Conservation (phyloP, 2,113 vertebrate species). For the Onychostoma macrolepis region DNA sequence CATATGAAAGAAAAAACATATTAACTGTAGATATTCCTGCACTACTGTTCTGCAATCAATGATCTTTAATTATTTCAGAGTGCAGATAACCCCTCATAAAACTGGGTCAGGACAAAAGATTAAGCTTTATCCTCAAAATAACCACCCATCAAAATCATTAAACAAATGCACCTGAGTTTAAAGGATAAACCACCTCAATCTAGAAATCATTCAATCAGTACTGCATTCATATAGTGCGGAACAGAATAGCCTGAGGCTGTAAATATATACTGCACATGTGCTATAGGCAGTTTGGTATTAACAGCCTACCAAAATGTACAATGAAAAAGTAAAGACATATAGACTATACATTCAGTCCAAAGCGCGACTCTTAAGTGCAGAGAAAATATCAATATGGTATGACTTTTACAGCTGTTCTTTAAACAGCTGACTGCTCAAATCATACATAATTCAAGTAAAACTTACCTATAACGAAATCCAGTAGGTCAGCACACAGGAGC, state of each 20-base stretch:
- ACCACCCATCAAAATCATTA: conserved; percentile 47
- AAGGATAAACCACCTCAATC: neutral
- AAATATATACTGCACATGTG: neutral
- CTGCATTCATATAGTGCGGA: neutral
- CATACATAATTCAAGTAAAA: conserved; percentile 26
- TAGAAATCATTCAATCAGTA: neutral
- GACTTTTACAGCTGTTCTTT: neutral
- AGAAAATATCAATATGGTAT: neutral
- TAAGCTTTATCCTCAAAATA: conserved; percentile 50
- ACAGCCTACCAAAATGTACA: neutral
- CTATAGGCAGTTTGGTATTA: neutral
- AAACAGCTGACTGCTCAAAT: neutral
- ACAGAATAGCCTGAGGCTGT: neutral
- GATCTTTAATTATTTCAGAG: conserved; percentile 64
- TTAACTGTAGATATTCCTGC: neutral
- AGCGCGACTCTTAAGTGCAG: neutral
- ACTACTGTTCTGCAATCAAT: conserved; percentile 14
- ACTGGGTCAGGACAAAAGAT: conserved; percentile 66
- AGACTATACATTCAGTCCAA: neutral
- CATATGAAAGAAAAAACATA: neutral
- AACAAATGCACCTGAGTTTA: conserved; percentile 27
- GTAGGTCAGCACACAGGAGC: conserved; percentile 59
- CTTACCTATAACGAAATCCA: conserved; percentile 66
- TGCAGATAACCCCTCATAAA: conserved; percentile 59
- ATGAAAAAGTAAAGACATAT: neutral